These are phyloP conservation scores for Hydrolagus colliei DNA, from an alignment of 2,797 vertebrate species.

Conservation along the genomic window DNA sequence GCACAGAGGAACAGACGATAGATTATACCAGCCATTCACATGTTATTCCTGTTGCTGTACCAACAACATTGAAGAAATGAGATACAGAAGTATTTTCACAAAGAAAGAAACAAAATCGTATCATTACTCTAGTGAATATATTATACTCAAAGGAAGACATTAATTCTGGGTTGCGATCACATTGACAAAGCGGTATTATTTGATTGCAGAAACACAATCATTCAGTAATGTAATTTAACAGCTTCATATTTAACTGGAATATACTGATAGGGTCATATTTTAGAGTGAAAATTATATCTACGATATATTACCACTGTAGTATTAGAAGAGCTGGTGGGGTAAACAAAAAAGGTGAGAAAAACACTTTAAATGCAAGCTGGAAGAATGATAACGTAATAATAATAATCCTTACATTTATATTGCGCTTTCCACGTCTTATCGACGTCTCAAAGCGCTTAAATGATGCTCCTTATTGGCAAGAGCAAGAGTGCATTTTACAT, in stretches of 20 bases:
- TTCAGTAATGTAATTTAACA: not conserved
- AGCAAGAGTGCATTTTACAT: not conserved
- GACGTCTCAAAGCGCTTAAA: too few species aligned
- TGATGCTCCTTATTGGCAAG: not conserved
- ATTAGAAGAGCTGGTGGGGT: not conserved
- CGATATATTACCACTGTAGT: not conserved
- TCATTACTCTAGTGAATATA: not conserved
- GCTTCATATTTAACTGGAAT: not conserved
- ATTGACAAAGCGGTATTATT: not conserved
- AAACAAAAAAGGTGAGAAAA: not conserved
- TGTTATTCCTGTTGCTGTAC: not conserved
- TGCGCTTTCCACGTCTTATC: too few species aligned
- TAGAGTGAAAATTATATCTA: not conserved
- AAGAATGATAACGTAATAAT: not conserved
- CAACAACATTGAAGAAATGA: not conserved
- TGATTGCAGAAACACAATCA: slow-evolving; percentile 11
- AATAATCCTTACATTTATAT: too few species aligned
- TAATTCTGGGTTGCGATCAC: not conserved
- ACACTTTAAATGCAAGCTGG: not conserved
- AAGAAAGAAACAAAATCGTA: not conserved
- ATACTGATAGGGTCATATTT: not conserved
- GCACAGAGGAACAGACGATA: not conserved
- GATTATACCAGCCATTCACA: not conserved
- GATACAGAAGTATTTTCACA: not conserved
- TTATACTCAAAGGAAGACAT: not conserved